phyloP scores from a whole-genome alignment of 2,888 invertebrate genomes.

The Coremacera marginata region DNA sequence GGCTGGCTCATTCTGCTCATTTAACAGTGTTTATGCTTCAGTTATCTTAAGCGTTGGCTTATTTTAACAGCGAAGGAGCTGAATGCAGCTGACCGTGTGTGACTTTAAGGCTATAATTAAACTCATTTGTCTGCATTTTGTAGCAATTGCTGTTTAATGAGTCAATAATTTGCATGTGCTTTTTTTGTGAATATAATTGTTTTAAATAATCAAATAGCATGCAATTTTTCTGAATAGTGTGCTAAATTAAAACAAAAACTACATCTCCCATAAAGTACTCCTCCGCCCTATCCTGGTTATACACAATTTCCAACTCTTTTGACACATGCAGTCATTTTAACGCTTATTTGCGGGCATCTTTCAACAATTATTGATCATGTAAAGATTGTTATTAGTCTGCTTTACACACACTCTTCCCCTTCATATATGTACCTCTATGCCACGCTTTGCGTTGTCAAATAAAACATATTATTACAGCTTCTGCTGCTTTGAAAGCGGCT shows the following conservation, averaged over 20 bases:
- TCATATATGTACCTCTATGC: too few species aligned
- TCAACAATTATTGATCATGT: background rate
- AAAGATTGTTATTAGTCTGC: background rate
- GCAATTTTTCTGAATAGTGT: too few species aligned
- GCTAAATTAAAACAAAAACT: too few species aligned
- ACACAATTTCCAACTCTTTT: background rate
- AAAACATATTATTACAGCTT: conserved; percentile 3
- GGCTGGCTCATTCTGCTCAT: background rate
- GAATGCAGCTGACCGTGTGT: background rate
- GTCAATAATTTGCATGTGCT: background rate
- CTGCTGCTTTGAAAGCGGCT: background rate
- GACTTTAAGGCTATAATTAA: background rate
- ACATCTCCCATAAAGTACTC: too few species aligned
- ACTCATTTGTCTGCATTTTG: conserved; percentile 18
- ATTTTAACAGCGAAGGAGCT: too few species aligned
- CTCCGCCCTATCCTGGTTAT: background rate
- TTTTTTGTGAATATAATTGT: too few species aligned
- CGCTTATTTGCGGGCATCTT: background rate
- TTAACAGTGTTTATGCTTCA: too few species aligned
- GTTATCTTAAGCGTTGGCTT: too few species aligned
- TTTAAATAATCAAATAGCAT: too few species aligned
- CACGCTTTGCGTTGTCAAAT: background rate
- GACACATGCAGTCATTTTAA: conserved; percentile 3
- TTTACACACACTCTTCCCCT: background rate
- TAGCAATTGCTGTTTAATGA: background rate